Conservation (phyloP, 2,797 vertebrate species). For the Meda fulgida region DNA sequence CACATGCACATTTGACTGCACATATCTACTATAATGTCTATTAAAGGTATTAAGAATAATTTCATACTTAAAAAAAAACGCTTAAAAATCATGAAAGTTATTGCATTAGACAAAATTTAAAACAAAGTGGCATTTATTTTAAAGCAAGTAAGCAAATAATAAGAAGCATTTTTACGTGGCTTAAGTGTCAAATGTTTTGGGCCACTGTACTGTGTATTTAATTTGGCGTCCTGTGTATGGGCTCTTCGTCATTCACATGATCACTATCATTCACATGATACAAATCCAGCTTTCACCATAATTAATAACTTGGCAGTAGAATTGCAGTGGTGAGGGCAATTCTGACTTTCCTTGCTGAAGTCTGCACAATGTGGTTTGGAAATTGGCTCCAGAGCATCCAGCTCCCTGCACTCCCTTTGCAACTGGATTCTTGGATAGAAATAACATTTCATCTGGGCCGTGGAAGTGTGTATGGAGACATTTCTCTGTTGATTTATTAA, state of each 20-base stretch:
- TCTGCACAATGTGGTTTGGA: conserved; percentile 61
- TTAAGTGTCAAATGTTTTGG: background rate
- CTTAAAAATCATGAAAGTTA: background rate
- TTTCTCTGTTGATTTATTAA: conserved; percentile 39
- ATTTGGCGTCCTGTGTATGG: background rate
- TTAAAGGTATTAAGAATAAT: background rate
- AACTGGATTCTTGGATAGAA: conserved; percentile 43
- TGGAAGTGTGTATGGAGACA: conserved; percentile 33
- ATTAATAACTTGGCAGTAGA: conserved; percentile 16
- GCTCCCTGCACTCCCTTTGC: conserved; percentile 23
- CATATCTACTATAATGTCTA: background rate
- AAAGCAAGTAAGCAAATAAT: background rate
- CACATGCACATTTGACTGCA: too few species aligned
- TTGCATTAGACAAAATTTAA: background rate
- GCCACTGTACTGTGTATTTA: background rate
- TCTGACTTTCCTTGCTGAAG: conserved; percentile 48
- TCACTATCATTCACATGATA: conserved; percentile 14
- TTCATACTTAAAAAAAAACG: too few species aligned
- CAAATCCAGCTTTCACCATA: conserved; percentile 35
- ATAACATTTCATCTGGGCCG: conserved; percentile 30
- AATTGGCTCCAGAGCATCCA: conserved; percentile 32
- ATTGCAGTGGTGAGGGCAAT: conserved; percentile 16
- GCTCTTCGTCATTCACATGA: background rate
- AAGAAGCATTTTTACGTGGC: background rate
- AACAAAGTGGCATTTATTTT: background rate